A percentile compares a stretch with the other conserved stretches of the same genome.
These are phyloP conservation scores for Salpingus planirostris DNA, from an alignment of 2,888 invertebrate genomes.

Conservation along the genomic window DNA sequence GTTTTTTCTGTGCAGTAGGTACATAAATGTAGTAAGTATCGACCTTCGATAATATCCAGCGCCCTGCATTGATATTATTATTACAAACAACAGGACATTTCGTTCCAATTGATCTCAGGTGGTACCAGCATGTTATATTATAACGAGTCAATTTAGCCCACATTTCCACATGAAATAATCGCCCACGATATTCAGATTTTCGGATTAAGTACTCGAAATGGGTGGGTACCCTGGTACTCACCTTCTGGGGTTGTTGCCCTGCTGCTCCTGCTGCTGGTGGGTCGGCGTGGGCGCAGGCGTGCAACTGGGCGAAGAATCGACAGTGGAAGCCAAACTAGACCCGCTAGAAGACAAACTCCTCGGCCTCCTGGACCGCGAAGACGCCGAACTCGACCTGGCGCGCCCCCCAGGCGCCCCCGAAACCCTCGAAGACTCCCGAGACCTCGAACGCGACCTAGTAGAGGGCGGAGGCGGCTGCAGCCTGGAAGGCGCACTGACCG, in stretches of 20 bases:
- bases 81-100: too few relatives aligned
- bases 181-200: too few relatives aligned
- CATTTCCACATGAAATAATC: too few relatives aligned
- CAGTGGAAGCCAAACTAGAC: slow-evolving; percentile 37
- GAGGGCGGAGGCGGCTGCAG: slow-evolving; percentile 18
- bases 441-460: slow-evolving; percentile 23
- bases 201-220: too few relatives aligned
- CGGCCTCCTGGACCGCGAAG: slow-evolving; percentile 33
- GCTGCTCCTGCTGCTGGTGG: slow-evolving; percentile 18
- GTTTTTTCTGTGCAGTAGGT: too few relatives aligned
- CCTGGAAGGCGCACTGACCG: slow-evolving; percentile 37
- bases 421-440: slow-evolving; percentile 24
- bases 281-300: slow-evolving; percentile 26
- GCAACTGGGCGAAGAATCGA: slow-evolving; percentile 34
- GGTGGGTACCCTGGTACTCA: too few relatives aligned
- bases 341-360: slow-evolving; percentile 39
- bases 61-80: too few relatives aligned
- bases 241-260: slow-evolving; percentile 21
- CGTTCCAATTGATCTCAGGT: too few relatives aligned
- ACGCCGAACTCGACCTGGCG: slow-evolving; percentile 35
- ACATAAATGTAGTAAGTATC: too few relatives aligned
- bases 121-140: too few relatives aligned
- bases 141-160: too few relatives aligned
- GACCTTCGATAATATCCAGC: too few relatives aligned
- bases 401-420: slow-evolving; percentile 27